Evolutionary conservation across 2,113 vertebrate genomes (phyloP), one percentile per base, ranked within the genome.

Genomic region (Oreocharis arfaki): DNA sequence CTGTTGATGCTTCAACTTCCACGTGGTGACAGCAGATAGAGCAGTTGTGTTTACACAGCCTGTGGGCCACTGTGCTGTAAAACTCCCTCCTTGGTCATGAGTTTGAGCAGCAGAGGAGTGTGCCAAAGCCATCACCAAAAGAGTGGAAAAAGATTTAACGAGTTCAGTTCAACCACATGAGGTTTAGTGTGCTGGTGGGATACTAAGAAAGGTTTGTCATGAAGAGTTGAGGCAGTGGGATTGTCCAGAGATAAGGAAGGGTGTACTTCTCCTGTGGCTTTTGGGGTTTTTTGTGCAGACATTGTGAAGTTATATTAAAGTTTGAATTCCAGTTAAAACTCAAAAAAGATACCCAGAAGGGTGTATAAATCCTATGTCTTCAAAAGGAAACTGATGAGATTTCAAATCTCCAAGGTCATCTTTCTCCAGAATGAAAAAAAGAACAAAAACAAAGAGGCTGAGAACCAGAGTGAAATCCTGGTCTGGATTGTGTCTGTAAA

Each of bases 21-120:
- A n/a, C 3, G 8, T 30, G 18, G 5, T 57, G 17, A 61, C 27
- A 42, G 16, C 13, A 64, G 41, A 77, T 4, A 81, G 16, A 81
- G 14, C 3, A 35, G 10, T 7, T n/a, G 11, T 60, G 23, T 60
- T 84, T 57, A 46, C 15, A 15, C 2, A 13, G 28, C 19, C 18
- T 65, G 23, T 61, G n/a, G 63, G 18, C 8, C 37, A 30, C 21
- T 22, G 17, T 60, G 7, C 23, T 61, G 37, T 16, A 65, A 70
- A 85, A 39, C 3, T 9, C 17, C 4, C 23, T 50, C 28, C 42
- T 64, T 1, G 0, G 1, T 20, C 4, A 1, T 35, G 6, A 59
- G 14, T 13, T 67, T 53, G 37, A 57, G 22, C n/a, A 49, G 35
- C 27, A 64, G 27, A 64, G 32, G 20, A 60, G 6, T 13, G 7